These are phyloP conservation scores for Haliclona indistincta DNA, from an alignment of 37 sponge, comb jelly and placozoan species.

Conservation along the genomic window DNA sequence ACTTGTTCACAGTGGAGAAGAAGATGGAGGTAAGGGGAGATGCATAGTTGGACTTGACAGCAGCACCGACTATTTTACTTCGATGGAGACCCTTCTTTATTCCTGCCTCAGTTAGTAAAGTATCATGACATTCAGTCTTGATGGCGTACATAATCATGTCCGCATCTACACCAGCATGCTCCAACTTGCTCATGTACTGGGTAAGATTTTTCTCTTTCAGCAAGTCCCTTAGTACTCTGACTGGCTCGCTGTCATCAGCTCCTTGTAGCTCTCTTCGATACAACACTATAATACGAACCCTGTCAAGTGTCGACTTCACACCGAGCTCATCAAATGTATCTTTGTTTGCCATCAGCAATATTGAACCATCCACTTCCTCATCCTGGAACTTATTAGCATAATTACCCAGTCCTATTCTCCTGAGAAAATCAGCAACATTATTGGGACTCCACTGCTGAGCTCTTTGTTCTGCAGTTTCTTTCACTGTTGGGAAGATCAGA, in stretches of 20 bases:
- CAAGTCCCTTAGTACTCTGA: neutral
- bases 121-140: neutral
- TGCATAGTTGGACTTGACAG: neutral
- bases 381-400: slow-evolving; percentile 13
- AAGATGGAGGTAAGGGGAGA: neutral
- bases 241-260: neutral
- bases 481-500: neutral
- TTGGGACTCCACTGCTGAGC: slow-evolving; percentile 20
- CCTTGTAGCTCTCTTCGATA: neutral
- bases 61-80: slow-evolving; percentile 18
- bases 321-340: slow-evolving; percentile 1
- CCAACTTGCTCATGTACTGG: slow-evolving; percentile 3
- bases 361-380: slow-evolving; percentile 20
- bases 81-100: slow-evolving; percentile 36
- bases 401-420: slow-evolving; percentile 9
- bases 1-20: no score
- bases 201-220: neutral
- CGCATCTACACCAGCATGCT: neutral
- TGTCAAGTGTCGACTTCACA: neutral
- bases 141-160: neutral
- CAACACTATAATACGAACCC: neutral
- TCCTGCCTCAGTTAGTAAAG: slow-evolving; percentile 50
- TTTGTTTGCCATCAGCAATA: neutral
- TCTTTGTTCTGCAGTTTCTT: slow-evolving; percentile 1
- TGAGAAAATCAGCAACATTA: slow-evolving; percentile 23